phyloP scores from a whole-genome alignment of 1,140 invertebrate species.

The Daktulosphaira vitifoliae region DNA sequence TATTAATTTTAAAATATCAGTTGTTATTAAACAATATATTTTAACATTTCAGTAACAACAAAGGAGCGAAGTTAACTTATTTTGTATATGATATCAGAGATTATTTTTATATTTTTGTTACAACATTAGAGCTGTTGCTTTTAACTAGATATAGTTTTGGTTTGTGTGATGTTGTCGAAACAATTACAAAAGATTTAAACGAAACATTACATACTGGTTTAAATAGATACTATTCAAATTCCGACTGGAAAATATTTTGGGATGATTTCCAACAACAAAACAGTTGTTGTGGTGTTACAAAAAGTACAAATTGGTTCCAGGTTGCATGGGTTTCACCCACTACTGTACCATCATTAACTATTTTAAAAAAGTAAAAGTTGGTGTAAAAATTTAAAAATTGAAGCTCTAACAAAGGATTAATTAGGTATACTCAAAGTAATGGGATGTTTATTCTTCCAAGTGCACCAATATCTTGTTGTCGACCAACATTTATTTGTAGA shows the following conservation, averaged over 20 bases:
- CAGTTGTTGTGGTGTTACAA: neutral
- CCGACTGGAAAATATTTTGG: conserved; percentile 8
- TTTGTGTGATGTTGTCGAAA: no score
- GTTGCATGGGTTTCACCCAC: conserved; percentile 12
- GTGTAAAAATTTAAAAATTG: no score
- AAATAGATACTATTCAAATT: conserved; percentile 2
- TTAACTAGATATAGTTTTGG: no score
- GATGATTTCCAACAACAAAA: conserved; percentile 13
- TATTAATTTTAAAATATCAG: no score
- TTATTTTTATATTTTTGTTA: no score
- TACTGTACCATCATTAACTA: neutral
- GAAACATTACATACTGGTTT: neutral
- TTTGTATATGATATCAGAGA: no score
- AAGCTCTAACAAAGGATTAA: no score
- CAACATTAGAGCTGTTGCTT: no score
- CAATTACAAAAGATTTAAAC: neutral
- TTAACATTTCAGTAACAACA: no score
- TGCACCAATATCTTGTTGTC: neutral
- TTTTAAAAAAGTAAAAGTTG: conserved; percentile 16
- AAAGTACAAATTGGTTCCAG: conserved; percentile 19
- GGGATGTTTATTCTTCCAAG: neutral
- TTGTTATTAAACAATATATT: no score
- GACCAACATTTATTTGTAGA: neutral
- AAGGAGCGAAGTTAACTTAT: no score
- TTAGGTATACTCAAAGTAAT: conserved; percentile 13